A percentile compares a stretch with the other conserved stretches of the same genome.
These are phyloP conservation scores for Styela plicata DNA, from an alignment of 23 tunicate species.

Conservation along the genomic window DNA sequence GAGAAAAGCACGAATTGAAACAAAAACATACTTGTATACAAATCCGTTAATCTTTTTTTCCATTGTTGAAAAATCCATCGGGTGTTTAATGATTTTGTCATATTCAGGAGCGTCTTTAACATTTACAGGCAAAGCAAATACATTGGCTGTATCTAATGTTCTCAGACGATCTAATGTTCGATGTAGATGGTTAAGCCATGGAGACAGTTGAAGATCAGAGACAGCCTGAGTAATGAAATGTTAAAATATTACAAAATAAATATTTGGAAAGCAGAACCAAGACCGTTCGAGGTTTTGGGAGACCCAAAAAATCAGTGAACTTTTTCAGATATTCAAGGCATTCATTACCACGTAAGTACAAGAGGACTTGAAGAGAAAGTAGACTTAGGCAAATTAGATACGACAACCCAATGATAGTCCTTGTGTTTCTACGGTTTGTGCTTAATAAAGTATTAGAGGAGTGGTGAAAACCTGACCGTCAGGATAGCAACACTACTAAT, in stretches of 20 bases:
- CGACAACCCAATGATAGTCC: no score
- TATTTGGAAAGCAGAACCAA: conserved; percentile 4
- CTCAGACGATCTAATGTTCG: conserved; percentile 49
- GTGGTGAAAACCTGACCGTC: no score
- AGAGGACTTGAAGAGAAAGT: no score
- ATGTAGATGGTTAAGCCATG: conserved; percentile 44
- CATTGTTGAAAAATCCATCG: conserved; percentile 95
- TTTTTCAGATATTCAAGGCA: no score
- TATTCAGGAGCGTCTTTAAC: conserved; percentile 85
- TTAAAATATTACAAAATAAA: neutral
- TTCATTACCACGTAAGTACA: no score
- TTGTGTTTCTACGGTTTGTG: no score
- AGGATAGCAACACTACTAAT: no score
- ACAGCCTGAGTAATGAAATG: conserved; percentile 54
- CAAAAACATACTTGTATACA: conserved; percentile 46
- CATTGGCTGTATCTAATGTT: conserved; percentile 57
- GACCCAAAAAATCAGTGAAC: no score
- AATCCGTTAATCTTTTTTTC: conserved; percentile 47
- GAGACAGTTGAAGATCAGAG: conserved; percentile 48
- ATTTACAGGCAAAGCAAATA: conserved; percentile 75
- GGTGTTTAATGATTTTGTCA: conserved; percentile 59
- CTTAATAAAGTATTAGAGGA: no score
- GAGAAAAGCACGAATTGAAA: no score
- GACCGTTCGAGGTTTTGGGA: no score
- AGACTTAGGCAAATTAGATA: no score